These are phyloP conservation scores for Drosophila fulvimacula DNA, from an alignment of 2,888 invertebrate genomes.

Conservation along the genomic window DNA sequence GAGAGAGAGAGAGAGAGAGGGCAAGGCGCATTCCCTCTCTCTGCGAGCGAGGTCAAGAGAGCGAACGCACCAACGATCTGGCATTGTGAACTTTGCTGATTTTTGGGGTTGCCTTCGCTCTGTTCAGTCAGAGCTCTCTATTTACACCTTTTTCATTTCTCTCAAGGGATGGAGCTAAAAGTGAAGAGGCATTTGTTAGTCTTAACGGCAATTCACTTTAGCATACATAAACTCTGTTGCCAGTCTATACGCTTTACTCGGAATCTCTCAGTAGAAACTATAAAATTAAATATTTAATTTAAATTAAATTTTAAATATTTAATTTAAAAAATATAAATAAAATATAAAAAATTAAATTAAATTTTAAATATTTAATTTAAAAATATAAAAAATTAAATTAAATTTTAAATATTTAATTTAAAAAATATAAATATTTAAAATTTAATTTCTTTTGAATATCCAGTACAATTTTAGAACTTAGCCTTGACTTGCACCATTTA, in stretches of 20 bases:
- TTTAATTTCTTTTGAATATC: not conserved
- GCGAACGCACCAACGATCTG: not conserved
- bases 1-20: not conserved
- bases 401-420: too few relatives aligned
- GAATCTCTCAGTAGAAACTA: not conserved
- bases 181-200: not conserved
- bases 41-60: not conserved
- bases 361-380: too few relatives aligned
- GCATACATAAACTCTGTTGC: not conserved
- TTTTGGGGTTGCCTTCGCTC: constrained; percentile 24
- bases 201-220: not conserved
- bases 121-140: constrained; percentile 3
- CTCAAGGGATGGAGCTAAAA: not conserved
- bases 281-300: too few relatives aligned
- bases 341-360: too few relatives aligned
- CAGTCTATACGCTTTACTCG: not conserved
- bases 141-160: not conserved
- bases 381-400: too few relatives aligned
- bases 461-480: not conserved
- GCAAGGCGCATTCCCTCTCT: not conserved
- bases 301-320: too few relatives aligned
- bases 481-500: not conserved
- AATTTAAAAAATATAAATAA: too few relatives aligned
- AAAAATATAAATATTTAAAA: too few relatives aligned
- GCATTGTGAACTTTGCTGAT: constrained; percentile 5